phyloP scores from a whole-genome alignment of 2,113 vertebrate species.

The Upupa epops region DNA sequence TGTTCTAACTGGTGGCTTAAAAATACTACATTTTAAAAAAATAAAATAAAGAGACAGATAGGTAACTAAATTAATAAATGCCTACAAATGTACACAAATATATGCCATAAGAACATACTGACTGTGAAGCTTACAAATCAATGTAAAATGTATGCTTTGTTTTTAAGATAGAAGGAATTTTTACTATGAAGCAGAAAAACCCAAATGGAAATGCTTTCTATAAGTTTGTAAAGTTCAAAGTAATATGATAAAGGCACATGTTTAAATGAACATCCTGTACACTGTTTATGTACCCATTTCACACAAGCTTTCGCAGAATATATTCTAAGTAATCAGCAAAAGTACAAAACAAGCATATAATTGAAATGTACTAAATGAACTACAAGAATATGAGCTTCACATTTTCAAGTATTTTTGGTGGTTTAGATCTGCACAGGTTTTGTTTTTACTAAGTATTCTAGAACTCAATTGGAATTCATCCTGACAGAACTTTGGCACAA shows the following conservation, averaged over 20 bases:
- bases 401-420: not conserved
- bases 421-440: not conserved
- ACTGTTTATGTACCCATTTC: not conserved
- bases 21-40: not conserved
- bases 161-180: not conserved
- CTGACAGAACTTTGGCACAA: not conserved
- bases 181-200: not conserved
- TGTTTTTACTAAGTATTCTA: not conserved
- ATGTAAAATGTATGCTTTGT: rapidly evolving
- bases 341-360: not conserved
- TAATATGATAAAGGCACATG: not conserved
- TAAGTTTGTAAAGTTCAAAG: not conserved
- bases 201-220: not conserved
- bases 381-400: not conserved
- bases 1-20: not conserved
- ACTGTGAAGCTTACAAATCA: not conserved
- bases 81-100: rapidly evolving
- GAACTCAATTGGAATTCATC: not conserved
- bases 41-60: not conserved
- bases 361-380: too few relatives aligned
- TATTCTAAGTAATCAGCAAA: not conserved
- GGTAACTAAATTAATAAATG: not conserved
- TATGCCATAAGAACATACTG: not conserved
- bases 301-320: not conserved
- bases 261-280: not conserved